Base-by-base conservation (phyloP, 2,888 invertebrate genomes). In the Hirtodrosophila confusa region DNA sequence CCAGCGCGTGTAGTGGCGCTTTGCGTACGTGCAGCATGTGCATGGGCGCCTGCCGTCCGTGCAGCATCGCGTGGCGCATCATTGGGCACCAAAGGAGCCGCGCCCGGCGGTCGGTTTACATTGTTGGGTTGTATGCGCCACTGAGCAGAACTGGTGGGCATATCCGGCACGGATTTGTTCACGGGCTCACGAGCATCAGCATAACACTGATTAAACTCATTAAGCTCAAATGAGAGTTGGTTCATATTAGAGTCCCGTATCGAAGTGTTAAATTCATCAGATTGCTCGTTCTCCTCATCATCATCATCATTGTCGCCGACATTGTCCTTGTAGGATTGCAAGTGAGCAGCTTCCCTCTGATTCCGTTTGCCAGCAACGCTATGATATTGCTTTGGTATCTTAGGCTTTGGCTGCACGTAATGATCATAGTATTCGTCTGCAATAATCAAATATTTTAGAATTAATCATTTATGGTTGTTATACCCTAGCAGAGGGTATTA, bases 111-210 rank as follows among this genome's bases (percentile, higher is more conserved):
- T 2, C 86, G 73, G 8, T 75, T 76, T 3, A 72, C 43, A 51
- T 86, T 86, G 49, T 78, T 87, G 0, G 80, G 70, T 3, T 77
- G 58, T 57, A 75, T 70, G 7, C 86, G 86, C 72, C 77, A 74
- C 17, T 80, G 82, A 0, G 60, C 66, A 0, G 88, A 84, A 5
- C 3, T 4, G 3, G 27, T 27, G 6, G 27, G 27, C 6, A 27
- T 27, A 31, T 24, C 17, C 2, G 17, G 1, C 17, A 17, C 2
- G 17, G 17, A 1, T 17, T 17, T 8, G 1, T 5, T 11, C 24
- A 17, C 43, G 7, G 12, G 1, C 7, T 29, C 36, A n/a, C 41
- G 39, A 7, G 31, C n/a, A 5, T 65, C 56, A 0, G 58, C 43
- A 40, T 66, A 78, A 2, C 51, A 3, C 8, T 56, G 31, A 51